A percentile compares a stretch with the other conserved stretches of the same genome.
Conservation (phyloP, 2,113 vertebrate genomes). For the Beaufortia kweichowensis region DNA sequence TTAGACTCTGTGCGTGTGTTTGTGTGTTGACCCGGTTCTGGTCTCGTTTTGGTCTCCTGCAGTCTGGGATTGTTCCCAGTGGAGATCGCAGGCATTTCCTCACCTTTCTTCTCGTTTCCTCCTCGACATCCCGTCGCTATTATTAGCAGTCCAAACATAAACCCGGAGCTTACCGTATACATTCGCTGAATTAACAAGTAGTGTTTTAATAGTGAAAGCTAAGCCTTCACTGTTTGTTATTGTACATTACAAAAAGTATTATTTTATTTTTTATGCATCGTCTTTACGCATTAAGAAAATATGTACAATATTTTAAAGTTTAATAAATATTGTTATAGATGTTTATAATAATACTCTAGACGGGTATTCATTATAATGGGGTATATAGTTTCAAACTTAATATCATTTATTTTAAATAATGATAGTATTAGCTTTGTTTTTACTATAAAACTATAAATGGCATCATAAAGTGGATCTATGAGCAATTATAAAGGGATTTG, state of each 20-base stretch:
- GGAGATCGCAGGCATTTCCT: conserved; percentile 72
- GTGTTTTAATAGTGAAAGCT: not conserved
- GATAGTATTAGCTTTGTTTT: not conserved
- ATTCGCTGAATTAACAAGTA: not conserved
- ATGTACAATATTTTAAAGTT: no score
- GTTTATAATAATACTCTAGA: no score
- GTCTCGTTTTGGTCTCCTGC: conserved; percentile 44
- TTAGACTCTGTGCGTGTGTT: not conserved
- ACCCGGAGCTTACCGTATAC: not conserved
- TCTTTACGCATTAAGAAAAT: no score
- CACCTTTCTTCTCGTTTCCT: conserved; percentile 75
- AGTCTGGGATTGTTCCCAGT: conserved; percentile 58
- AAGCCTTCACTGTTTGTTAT: not conserved
- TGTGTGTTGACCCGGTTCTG: not conserved
- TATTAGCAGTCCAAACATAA: conserved; percentile 57
- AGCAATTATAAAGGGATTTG: not conserved
- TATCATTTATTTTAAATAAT: not conserved
- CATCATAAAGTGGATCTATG: not conserved
- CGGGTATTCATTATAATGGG: no score
- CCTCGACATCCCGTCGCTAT: conserved; percentile 56
- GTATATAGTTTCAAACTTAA: no score
- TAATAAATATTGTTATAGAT: no score
- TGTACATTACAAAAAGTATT: no score
- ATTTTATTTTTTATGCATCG: no score
- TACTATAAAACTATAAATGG: not conserved